These are phyloP conservation scores for Lasioglossum albipes DNA, from an alignment of 1,140 invertebrate genomes.

Conservation along the genomic window DNA sequence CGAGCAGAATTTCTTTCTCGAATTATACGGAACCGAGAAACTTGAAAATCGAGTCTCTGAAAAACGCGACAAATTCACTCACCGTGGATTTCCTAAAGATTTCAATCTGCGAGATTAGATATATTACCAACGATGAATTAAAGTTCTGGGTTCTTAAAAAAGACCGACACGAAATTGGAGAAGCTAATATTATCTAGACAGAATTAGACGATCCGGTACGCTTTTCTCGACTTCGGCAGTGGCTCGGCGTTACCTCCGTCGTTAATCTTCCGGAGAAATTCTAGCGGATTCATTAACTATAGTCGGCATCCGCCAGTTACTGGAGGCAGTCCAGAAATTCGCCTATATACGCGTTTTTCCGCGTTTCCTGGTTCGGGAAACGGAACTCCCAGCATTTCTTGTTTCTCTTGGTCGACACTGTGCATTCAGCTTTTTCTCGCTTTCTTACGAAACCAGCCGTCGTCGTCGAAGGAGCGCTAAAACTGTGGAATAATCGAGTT, in stretches of 20 bases:
- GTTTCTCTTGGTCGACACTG: slow-evolving; percentile 14
- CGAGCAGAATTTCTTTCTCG: no score
- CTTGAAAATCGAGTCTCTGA: no score
- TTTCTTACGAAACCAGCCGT: not conserved
- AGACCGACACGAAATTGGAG: no score
- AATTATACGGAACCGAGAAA: no score
- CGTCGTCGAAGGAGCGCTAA: slow-evolving; percentile 23
- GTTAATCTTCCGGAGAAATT: slow-evolving; percentile 61
- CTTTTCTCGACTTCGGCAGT: slow-evolving; percentile 17
- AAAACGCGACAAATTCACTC: no score
- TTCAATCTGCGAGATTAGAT: no score
- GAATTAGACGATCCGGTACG: slow-evolving; percentile 38
- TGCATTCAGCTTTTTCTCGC: slow-evolving; percentile 11
- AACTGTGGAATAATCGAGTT: slow-evolving; percentile 53
- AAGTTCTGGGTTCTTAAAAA: no score
- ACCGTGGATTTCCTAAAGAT: no score
- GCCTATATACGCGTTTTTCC: slow-evolving; percentile 31
- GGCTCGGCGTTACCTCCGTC: slow-evolving; percentile 42
- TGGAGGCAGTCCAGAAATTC: slow-evolving; percentile 44
- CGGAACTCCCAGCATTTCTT: slow-evolving; percentile 13
- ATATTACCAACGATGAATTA: no score
- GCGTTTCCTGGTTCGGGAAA: not conserved
- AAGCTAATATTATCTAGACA: slow-evolving; percentile 30
- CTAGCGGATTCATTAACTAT: slow-evolving; percentile 60
- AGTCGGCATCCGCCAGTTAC: slow-evolving; percentile 48